These are phyloP conservation scores for Trypoxylus dichotomus DNA, from an alignment of 1,140 invertebrate species.

Conservation along the genomic window DNA sequence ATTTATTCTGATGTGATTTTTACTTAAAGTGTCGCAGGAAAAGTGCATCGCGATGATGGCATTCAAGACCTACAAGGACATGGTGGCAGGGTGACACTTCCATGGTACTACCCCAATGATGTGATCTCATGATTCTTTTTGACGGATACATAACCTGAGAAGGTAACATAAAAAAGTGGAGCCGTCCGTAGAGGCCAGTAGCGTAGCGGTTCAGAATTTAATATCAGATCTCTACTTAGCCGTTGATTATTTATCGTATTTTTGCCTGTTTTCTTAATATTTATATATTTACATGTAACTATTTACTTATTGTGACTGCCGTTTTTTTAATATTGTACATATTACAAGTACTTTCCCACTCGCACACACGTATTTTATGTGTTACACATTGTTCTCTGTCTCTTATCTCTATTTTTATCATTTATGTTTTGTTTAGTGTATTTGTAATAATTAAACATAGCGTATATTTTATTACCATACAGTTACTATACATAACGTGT, in stretches of 20 bases:
- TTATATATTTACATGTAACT: constrained; percentile 28
- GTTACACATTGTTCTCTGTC: constrained; percentile 3
- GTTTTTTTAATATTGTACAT: constrained; percentile 33
- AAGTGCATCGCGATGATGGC: constrained; percentile 27
- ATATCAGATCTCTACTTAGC: constrained; percentile 16
- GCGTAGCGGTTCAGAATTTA: constrained; percentile 38
- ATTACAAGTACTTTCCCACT: constrained; percentile 28
- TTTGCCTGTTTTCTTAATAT: constrained; percentile 34
- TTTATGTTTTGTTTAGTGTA: constrained; percentile 26
- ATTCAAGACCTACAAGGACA: constrained; percentile 28
- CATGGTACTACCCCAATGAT: constrained; percentile 5
- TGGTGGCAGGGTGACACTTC: constrained; percentile 3
- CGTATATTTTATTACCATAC: not conserved
- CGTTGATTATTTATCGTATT: constrained; percentile 30
- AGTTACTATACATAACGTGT: not conserved
- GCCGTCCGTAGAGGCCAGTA: constrained; percentile 38
- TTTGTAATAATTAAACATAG: constrained; percentile 2
- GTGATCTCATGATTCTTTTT: constrained; percentile 14
- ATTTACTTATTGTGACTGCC: constrained; percentile 28
- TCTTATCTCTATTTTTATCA: not conserved
- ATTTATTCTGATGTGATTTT: constrained; percentile 40
- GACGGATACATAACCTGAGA: constrained; percentile 28
- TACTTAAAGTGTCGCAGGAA: constrained; percentile 42
- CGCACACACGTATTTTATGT: constrained; percentile 12
- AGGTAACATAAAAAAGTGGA: constrained; percentile 37